These are phyloP conservation scores for Heliconius eleuchia DNA, from an alignment of 1,140 invertebrate species.

Conservation along the genomic window DNA sequence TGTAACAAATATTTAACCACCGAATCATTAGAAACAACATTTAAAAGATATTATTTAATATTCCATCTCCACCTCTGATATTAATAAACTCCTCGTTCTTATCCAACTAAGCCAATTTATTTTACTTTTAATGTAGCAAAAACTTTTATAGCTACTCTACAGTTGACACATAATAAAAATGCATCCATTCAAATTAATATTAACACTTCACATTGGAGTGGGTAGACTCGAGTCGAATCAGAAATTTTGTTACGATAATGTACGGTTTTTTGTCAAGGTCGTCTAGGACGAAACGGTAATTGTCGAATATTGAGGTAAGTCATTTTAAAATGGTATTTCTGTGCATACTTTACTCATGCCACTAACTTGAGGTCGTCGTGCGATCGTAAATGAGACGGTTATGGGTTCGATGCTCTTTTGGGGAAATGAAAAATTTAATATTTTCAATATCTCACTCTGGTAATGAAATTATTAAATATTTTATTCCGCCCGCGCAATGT, in stretches of 20 bases:
- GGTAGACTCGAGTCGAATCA: neutral
- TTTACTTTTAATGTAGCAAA: constrained; percentile 20
- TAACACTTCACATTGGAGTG: neutral
- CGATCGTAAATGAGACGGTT: too few species aligned
- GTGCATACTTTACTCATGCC: too few species aligned
- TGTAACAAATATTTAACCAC: too few species aligned
- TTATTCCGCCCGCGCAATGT: too few species aligned
- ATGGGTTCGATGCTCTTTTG: too few species aligned
- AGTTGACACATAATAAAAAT: constrained; percentile 34
- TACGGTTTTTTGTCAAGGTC: constrained; percentile 39
- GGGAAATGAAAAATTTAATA: too few species aligned
- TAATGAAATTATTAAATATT: too few species aligned
- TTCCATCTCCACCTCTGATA: neutral
- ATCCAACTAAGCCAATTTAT: constrained; percentile 13
- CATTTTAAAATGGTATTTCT: constrained; percentile 10
- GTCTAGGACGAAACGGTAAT: constrained; percentile 47
- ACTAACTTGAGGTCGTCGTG: too few species aligned
- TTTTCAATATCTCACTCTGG: too few species aligned
- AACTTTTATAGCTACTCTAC: constrained; percentile 27
- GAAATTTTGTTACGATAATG: neutral
- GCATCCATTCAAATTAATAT: constrained; percentile 29
- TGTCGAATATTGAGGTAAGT: constrained; percentile 47
- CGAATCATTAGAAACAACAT: neutral
- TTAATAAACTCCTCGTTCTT: neutral
- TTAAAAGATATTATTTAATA: neutral